Conservation (phyloP, 2,888 invertebrate genomes). For the Eristalinus sepulchralis region DNA sequence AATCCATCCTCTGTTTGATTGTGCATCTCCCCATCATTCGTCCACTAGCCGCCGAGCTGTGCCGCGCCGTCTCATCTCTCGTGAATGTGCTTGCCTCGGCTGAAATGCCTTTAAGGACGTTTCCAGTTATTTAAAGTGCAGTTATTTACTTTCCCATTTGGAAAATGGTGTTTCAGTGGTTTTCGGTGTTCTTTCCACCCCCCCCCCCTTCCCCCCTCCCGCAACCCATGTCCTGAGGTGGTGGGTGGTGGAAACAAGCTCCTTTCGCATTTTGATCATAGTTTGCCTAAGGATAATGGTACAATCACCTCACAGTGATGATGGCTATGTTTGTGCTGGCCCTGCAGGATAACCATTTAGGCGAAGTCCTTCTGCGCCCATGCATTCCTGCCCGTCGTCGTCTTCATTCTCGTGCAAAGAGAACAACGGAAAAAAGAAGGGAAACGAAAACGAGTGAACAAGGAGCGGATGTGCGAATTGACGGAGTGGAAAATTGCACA, state of each 20-base stretch:
- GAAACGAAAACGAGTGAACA: constrained; percentile 19
- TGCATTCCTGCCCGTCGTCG: neutral
- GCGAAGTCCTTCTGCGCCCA: neutral
- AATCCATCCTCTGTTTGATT: constrained; percentile 59
- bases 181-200: neutral
- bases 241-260: constrained; percentile 8
- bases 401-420: neutral
- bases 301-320: constrained; percentile 51
- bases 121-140: constrained; percentile 36
- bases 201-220: neutral
- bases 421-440: neutral
- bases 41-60: neutral
- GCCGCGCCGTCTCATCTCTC: neutral
- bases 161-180: constrained; percentile 41
- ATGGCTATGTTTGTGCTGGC: constrained; percentile 37
- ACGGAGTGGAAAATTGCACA: constrained; percentile 61
- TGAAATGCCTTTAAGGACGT: constrained; percentile 41
- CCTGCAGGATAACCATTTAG: constrained; percentile 25
- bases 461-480: constrained; percentile 55
- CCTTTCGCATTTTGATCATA: constrained; percentile 35
- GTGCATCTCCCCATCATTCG: constrained; percentile 1
- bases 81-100: neutral
- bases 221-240: neutral
- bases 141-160: constrained; percentile 48
- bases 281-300: constrained; percentile 58